A percentile compares a stretch with the other conserved stretches of the same genome.
Conservation (phyloP, 2,113 vertebrate species). For the Cephalopterus ornatus region DNA sequence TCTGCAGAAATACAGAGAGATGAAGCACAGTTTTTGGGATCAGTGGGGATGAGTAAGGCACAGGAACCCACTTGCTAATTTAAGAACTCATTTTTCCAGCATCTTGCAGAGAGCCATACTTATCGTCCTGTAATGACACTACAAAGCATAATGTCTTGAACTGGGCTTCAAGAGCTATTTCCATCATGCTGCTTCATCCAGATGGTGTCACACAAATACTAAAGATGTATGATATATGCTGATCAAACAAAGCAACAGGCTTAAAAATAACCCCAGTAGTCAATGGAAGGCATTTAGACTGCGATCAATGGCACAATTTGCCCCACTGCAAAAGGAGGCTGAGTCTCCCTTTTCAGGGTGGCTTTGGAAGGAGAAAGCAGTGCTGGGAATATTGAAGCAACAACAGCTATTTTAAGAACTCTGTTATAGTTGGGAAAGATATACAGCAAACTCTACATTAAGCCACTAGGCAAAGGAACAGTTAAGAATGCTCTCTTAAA, state of each 20-base stretch:
- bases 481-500: neutral
- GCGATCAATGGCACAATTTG: neutral
- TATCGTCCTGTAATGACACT: neutral
- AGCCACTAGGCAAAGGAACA: neutral
- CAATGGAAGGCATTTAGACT: neutral
- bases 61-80: neutral
- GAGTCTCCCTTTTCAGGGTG: neutral
- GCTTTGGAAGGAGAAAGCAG: neutral
- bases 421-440: neutral
- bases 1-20: neutral
- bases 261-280: constrained; percentile 21
- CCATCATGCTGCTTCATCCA: neutral
- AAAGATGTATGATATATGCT: neutral
- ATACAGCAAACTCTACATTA: neutral
- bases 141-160: neutral
- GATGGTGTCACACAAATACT: neutral
- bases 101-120: neutral
- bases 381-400: neutral
- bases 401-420: neutral
- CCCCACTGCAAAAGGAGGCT: neutral
- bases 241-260: neutral
- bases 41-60: neutral
- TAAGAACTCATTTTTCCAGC: neutral
- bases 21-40: neutral
- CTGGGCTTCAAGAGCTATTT: neutral